A percentile compares a stretch with the other conserved stretches of the same genome.
Conservation (phyloP, 2,797 vertebrate genomes). For the Lateolabrax maculatus region DNA sequence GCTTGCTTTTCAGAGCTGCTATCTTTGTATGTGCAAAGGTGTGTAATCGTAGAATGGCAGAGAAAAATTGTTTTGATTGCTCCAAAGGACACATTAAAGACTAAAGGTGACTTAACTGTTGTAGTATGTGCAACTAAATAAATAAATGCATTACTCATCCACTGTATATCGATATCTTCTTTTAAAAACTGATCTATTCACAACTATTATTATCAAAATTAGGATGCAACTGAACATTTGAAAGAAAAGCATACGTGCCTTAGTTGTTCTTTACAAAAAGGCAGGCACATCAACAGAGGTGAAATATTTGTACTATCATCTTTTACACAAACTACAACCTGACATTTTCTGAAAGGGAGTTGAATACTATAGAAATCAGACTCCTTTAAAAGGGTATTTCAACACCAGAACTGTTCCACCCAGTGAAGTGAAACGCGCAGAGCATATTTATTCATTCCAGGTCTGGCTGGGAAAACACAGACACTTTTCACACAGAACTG, state of each 20-base stretch:
- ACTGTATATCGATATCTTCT: neutral
- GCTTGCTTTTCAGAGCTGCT: neutral
- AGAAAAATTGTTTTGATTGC: neutral
- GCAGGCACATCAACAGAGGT: neutral
- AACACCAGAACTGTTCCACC: neutral
- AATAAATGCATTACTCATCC: neutral
- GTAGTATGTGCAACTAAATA: neutral
- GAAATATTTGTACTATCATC: neutral
- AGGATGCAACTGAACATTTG: neutral
- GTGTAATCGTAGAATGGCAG: neutral
- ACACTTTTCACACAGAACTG: neutral
- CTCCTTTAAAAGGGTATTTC: neutral
- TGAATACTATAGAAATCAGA: neutral
- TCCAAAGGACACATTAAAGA: slow-evolving; percentile 13
- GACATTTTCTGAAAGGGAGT: neutral
- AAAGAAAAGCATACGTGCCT: neutral
- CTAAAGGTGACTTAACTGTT: neutral
- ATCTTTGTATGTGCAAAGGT: neutral
- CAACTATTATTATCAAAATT: neutral
- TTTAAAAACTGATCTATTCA: neutral
- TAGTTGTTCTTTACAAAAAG: neutral
- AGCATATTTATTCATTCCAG: neutral
- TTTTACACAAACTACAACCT: neutral
- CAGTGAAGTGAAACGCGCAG: neutral
- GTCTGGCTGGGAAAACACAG: neutral